phyloP scores from a whole-genome alignment of 2,113 vertebrate species.

The Aegithalos caudatus region DNA sequence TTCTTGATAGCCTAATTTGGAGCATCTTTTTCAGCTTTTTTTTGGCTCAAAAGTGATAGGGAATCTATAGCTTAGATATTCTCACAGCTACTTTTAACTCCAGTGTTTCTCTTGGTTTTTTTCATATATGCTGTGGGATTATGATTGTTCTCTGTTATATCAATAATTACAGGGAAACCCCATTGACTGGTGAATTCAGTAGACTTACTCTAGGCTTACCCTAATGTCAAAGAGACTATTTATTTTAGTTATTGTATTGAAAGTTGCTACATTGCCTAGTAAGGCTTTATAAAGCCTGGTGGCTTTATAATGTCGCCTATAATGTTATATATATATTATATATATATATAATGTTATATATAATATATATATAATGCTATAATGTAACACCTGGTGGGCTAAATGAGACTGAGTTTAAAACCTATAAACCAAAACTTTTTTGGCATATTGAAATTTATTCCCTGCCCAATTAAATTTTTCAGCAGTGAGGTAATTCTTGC shows the following conservation, averaged over 20 bases:
- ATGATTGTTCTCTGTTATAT: not conserved
- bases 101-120: not conserved
- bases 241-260: not conserved
- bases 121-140: fast-evolving
- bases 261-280: not conserved
- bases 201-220: not conserved
- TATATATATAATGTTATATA: too few species aligned
- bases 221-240: not conserved
- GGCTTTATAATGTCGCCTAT: not conserved
- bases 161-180: not conserved
- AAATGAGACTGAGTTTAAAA: not conserved
- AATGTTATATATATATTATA: too few species aligned
- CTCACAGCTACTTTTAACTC: not conserved
- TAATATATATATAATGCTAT: not conserved
- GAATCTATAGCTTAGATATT: not conserved
- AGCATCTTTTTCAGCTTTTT: not conserved
- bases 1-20: not conserved
- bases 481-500: not conserved
- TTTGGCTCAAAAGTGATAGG: not conserved
- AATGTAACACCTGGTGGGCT: not conserved
- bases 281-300: not conserved
- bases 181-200: not conserved
- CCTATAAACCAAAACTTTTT: not conserved
- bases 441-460: not conserved
- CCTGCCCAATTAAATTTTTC: not conserved